Conservation (phyloP, 2,888 invertebrate species). For the Stenichneumon culpator region DNA sequence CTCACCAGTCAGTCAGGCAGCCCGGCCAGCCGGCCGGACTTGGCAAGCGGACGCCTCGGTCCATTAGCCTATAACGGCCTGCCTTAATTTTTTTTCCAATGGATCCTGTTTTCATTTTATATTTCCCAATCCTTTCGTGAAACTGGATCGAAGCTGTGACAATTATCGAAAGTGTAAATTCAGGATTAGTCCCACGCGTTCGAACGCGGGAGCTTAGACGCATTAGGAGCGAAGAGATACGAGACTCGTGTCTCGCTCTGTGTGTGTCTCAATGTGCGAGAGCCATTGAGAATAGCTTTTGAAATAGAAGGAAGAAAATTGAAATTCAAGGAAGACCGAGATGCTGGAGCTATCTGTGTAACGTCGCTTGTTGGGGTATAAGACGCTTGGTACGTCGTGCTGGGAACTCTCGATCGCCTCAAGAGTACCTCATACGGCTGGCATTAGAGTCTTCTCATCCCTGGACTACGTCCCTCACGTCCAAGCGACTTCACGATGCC, state of each 20-base stretch:
- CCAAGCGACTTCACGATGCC: constrained; percentile 20
- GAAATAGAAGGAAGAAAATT: constrained; percentile 10
- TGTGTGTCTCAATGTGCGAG: constrained; percentile 17
- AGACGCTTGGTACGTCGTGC: constrained; percentile 4
- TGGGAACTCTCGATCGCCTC: constrained; percentile 26
- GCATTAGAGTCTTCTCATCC: constrained; percentile 42
- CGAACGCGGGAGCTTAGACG: not conserved
- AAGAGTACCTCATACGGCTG: constrained; percentile 20
- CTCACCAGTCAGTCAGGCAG: constrained; percentile 39
- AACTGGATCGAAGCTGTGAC: constrained; percentile 32
- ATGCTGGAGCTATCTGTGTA: constrained; percentile 4
- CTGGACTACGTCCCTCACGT: constrained; percentile 31
- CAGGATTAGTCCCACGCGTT: constrained; percentile 45
- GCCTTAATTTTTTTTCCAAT: constrained; percentile 26
- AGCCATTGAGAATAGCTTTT: too few species aligned
- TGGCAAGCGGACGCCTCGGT: constrained; percentile 59
- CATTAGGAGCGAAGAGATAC: constrained; percentile 26
- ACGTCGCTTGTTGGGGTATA: constrained; percentile 20
- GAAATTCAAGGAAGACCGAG: constrained; percentile 28
- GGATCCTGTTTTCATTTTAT: constrained; percentile 41
- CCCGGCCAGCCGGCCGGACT: constrained; percentile 35
- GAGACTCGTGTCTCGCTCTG: not conserved
- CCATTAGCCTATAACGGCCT: constrained; percentile 54
- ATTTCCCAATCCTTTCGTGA: not conserved
- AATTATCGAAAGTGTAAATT: constrained; percentile 41